Evolutionary conservation across 2,797 vertebrate genomes (phyloP).

Genomic region (Emys orbicularis): DNA sequence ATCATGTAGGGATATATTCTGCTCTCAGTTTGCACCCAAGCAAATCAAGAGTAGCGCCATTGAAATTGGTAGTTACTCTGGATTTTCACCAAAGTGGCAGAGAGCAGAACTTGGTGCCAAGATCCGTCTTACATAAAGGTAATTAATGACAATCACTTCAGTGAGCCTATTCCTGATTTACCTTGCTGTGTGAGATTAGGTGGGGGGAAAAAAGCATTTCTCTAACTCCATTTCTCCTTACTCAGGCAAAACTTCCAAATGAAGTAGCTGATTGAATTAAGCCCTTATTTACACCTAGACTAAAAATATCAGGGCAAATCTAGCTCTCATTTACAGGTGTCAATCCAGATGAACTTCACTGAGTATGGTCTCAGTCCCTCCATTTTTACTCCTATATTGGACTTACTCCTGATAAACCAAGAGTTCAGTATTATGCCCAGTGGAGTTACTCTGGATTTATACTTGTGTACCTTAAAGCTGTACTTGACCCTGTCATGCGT

Average conservation of each 20-base stretch:
- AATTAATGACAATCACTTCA: fast-evolving
- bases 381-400: fast-evolving
- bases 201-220: neutral
- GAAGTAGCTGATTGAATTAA: neutral
- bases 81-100: neutral
- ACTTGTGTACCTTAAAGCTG: neutral
- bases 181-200: neutral
- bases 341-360: too few relatives aligned
- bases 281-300: neutral
- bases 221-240: neutral
- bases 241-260: neutral
- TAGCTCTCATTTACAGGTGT: too few relatives aligned
- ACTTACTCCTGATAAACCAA: neutral
- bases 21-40: neutral
- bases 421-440: too few relatives aligned
- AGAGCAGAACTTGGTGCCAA: neutral
- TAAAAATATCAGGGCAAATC: too few relatives aligned
- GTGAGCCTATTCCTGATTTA: neutral
- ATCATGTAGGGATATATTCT: neutral
- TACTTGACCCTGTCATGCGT: neutral
- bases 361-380: too few relatives aligned
- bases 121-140: neutral
- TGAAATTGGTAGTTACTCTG: neutral
- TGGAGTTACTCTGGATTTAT: neutral
- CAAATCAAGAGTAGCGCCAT: neutral